Percentiles rank a stretch among this genome's conserved stretches.
These are phyloP conservation scores for Trachelus troglodyta DNA, from an alignment of 2,888 invertebrate species.

Conservation along the genomic window DNA sequence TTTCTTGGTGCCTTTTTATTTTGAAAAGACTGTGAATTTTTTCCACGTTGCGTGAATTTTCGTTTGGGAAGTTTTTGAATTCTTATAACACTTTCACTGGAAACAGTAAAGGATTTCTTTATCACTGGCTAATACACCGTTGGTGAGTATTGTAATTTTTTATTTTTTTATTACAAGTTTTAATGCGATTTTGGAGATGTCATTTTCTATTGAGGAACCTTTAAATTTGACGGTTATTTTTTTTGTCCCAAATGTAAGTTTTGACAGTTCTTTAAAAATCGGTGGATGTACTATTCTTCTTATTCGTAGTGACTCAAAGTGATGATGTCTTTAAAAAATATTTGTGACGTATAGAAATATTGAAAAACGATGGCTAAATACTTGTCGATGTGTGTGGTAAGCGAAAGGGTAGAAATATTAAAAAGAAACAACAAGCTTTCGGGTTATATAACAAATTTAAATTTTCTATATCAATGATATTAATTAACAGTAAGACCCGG, in stretches of 20 bases:
- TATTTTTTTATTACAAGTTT: not conserved
- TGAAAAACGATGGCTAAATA: not conserved
- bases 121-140: slow-evolving; percentile 36
- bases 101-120: not conserved
- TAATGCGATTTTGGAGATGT: not conserved
- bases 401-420: not conserved
- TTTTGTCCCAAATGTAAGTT: not conserved
- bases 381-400: not conserved
- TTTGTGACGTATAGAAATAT: not conserved
- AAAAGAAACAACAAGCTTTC: not conserved
- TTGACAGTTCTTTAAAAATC: not conserved
- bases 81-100: not conserved
- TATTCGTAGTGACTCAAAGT: not conserved
- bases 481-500: not conserved
- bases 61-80: not conserved
- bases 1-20: slow-evolving; percentile 3
- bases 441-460: not conserved
- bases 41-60: not conserved
- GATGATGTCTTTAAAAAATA: not conserved
- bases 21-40: not conserved
- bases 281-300: not conserved
- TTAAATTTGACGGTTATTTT: not conserved
- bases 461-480: not conserved
- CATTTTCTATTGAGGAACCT: not conserved
- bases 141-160: slow-evolving; percentile 42